These are phyloP conservation scores for Crypturellus tataupa DNA, from an alignment of 2,797 vertebrate species.

Conservation along the genomic window DNA sequence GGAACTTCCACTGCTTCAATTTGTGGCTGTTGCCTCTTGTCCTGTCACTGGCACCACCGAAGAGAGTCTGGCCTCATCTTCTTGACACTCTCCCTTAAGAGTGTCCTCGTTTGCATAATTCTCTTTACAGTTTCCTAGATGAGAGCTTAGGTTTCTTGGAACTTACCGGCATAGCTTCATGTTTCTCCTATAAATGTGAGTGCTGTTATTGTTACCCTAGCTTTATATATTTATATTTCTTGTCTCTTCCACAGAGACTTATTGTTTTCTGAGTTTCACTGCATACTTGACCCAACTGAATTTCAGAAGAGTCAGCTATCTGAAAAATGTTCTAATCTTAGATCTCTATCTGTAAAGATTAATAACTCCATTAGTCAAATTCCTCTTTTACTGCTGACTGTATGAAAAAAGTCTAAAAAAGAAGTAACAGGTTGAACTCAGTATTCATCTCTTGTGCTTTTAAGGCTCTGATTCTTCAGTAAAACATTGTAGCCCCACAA, in stretches of 20 bases:
- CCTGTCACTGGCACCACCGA: too few relatives aligned
- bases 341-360: not conserved
- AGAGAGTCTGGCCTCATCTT: too few relatives aligned
- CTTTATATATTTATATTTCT: not conserved
- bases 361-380: conserved; percentile 14
- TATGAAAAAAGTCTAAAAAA: not conserved
- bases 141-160: not conserved
- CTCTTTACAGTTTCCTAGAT: not conserved
- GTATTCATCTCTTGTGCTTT: not conserved
- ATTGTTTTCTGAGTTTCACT: not conserved
- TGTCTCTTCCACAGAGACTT: not conserved
- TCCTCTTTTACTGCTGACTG: not conserved
- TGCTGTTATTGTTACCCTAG: not conserved
- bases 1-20: too few relatives aligned
- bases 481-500: not conserved
- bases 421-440: not conserved
- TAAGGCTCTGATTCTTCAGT: not conserved
- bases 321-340: not conserved
- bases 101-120: not conserved
- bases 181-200: not conserved
- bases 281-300: not conserved
- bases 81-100: too few relatives aligned
- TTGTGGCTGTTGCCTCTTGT: too few relatives aligned
- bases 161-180: not conserved
- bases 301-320: not conserved